Evolutionary conservation across 2,888 invertebrate genomes (phyloP).

Genomic region (Homarus gammarus): DNA sequence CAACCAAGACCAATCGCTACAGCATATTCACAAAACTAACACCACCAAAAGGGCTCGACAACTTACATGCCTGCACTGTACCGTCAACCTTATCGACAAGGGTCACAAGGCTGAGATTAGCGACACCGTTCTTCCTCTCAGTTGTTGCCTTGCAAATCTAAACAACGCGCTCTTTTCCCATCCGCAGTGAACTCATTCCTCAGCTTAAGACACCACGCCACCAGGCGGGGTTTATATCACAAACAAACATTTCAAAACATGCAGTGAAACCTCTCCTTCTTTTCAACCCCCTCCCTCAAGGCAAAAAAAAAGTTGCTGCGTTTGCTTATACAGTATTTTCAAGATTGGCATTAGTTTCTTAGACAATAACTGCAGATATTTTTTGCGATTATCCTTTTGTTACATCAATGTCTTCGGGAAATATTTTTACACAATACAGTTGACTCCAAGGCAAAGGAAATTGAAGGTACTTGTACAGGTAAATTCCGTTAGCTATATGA

Average conservation of each 20-base stretch:
- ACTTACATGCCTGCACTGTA: neutral
- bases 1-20: no score
- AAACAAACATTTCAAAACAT: neutral
- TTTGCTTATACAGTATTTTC: no score
- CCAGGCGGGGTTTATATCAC: neutral
- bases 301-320: neutral
- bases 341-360: no score
- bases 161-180: neutral
- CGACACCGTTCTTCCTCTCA: neutral
- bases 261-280: neutral
- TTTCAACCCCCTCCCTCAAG: conserved; percentile 2
- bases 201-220: neutral
- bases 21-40: no score
- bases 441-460: no score
- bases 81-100: neutral
- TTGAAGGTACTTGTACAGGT: no score
- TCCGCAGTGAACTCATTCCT: neutral
- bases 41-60: neutral
- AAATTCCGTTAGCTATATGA: no score
- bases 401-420: no score
- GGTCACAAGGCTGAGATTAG: neutral
- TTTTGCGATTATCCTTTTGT: no score
- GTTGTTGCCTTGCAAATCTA: neutral
- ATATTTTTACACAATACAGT: no score
- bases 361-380: no score